Evolutionary conservation across 1,140 invertebrate species (phyloP).

Genomic region (Caenorhabditis remanei): DNA sequence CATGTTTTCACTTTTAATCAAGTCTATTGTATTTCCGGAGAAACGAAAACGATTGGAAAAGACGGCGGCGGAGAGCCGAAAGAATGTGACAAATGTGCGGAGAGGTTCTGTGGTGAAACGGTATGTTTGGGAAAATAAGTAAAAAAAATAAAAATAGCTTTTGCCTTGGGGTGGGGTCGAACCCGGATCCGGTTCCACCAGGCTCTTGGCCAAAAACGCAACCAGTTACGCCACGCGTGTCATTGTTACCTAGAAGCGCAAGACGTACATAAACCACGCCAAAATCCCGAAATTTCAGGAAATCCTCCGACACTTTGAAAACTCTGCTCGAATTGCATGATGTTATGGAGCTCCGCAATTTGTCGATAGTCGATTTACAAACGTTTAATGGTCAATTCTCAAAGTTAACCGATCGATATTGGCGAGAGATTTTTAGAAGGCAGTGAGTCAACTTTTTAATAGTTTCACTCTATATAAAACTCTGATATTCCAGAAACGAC

Average conservation of each 20-base stretch:
- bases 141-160: too few species aligned
- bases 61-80: not conserved
- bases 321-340: constrained; percentile 10
- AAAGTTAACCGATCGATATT: constrained; percentile 55
- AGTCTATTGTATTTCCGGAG: constrained; percentile 16
- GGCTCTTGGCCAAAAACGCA: too few species aligned
- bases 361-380: constrained; percentile 42
- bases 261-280: too few species aligned
- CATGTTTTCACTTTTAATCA: constrained; percentile 1
- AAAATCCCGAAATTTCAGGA: not conserved
- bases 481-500: not conserved
- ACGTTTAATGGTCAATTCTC: constrained; percentile 26
- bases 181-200: too few species aligned
- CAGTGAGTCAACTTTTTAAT: not conserved
- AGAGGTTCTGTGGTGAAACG: not conserved
- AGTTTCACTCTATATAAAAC: not conserved
- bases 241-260: too few species aligned
- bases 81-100: not conserved
- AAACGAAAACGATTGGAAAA: not conserved
- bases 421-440: constrained; percentile 49
- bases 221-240: too few species aligned
- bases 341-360: constrained; percentile 33
- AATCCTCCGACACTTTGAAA: constrained; percentile 12
- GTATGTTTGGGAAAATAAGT: not conserved
- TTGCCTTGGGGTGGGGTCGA: too few species aligned